A percentile compares a stretch with the other conserved stretches of the same genome.
Conservation (phyloP, 2,113 vertebrate genomes). For the Lichenostomus cassidix region DNA sequence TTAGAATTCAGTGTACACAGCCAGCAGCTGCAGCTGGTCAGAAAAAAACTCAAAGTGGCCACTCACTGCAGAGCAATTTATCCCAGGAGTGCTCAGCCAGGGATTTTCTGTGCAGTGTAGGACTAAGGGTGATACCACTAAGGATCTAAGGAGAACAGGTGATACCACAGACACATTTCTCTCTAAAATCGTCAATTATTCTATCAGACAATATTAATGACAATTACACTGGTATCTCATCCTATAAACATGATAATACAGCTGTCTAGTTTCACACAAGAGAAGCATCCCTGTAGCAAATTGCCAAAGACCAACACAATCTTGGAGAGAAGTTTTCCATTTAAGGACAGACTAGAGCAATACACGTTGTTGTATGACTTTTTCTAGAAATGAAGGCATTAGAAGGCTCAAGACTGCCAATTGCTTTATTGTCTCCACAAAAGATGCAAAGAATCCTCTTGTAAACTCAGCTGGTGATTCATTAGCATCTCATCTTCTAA, state of each 20-base stretch:
- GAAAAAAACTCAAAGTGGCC: neutral
- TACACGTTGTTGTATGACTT: neutral
- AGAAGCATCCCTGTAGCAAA: neutral
- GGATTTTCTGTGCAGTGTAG: neutral
- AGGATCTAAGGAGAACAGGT: neutral
- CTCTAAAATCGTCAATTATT: neutral
- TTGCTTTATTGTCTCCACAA: neutral
- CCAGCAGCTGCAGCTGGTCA: constrained; percentile 19
- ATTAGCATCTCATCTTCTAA: neutral
- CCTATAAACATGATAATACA: neutral
- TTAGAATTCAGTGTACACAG: constrained; percentile 18
- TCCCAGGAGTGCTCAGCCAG: neutral
- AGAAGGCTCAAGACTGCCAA: neutral
- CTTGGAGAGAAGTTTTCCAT: neutral
- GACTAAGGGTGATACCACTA: neutral
- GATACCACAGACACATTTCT: rapidly evolving
- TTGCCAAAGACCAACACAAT: neutral
- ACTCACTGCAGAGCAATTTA: neutral
- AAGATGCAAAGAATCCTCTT: neutral
- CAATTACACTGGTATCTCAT: rapidly evolving
- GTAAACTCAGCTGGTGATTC: neutral
- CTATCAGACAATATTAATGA: neutral
- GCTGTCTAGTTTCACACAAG: neutral
- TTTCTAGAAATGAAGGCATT: neutral
- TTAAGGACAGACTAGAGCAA: neutral